Evolutionary conservation across 64 coral and sea anemone genomes (phyloP).

Genomic region (Actinia equina): DNA sequence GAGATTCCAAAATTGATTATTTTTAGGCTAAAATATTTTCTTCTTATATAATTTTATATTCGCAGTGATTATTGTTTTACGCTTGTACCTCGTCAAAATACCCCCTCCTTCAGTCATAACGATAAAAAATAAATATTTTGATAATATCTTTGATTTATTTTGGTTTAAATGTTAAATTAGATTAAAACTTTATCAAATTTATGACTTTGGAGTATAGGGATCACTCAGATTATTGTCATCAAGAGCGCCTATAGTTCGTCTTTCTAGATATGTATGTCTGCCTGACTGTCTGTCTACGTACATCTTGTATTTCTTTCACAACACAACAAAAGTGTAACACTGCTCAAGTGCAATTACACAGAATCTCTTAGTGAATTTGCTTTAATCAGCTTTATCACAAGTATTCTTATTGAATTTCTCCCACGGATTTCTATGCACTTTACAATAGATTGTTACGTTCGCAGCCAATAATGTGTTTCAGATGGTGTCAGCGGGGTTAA

Average conservation of each 20-base stretch:
- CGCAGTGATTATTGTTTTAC: too few relatives aligned
- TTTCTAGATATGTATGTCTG: not conserved
- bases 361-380: not conserved
- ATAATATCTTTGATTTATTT: too few relatives aligned
- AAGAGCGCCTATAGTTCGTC: not conserved
- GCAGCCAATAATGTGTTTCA: not conserved
- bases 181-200: not conserved
- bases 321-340: too few relatives aligned
- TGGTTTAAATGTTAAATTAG: not conserved
- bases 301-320: not conserved
- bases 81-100: too few relatives aligned
- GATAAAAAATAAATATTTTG: too few relatives aligned
- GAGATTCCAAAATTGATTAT: not conserved
- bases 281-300: not conserved
- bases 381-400: not conserved
- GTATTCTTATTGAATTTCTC: not conserved
- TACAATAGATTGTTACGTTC: not conserved
- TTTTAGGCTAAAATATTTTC: not conserved
- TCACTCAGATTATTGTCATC: too few relatives aligned
- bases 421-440: not conserved
- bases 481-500: not conserved
- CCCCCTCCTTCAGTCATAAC: too few relatives aligned
- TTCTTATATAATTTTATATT: too few relatives aligned
- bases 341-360: not conserved
- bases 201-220: not conserved